Base-by-base conservation (phyloP, 2,888 invertebrate species). In the Vannuccia rotundouncinata region DNA sequence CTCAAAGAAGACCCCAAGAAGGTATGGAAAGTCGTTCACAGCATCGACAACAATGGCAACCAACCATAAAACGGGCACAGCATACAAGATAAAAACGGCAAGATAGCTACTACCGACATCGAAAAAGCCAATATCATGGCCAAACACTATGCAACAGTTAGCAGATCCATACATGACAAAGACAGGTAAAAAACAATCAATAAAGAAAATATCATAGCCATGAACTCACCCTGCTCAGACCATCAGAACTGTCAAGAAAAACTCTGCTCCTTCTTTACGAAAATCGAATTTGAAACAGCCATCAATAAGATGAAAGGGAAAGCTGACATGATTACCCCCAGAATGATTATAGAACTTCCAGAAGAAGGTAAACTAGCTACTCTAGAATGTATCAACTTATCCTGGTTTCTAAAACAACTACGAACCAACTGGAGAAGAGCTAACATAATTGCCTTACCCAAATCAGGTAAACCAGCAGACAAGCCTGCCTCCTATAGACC, bases 111-210 rank as follows among this genome's bases (percentile, higher is more conserved):
- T 17, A 77, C 77, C n/a, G 28, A 5, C 1, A 77, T 1, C 1
- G 77, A 77, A 29, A 77, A 77, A 31, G 77, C 77, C 1, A 77
- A 77, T 31, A 1, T 31, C 1, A 45, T 77, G 45, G 31, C 25
- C 77, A 31, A 29, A 25, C 2, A 45, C 31, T 77, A 77, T n/a
- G 77, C 77, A 17, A 66, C 13, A 77, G 77, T 77, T 1, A 45
- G 45, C 10, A n/a, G 77, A 25, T 25, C 25, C 0, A 2, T 29
- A 0, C 31, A 59, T 1, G 1, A 29, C 31, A 77, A 77, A 29
- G 77, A 66, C 13, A 66, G 30, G 29, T 17, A 77, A 31, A 25
- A 59, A 2, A 2, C 29, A n/a, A 5, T 77, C 13, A 29, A 0
- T 27, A 31, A 59, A 5, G 28, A 28, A 0, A 59, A 31, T 2